A percentile compares a stretch with the other conserved stretches of the same genome.
Evolutionary conservation across 2,888 invertebrate genomes (phyloP).

Genomic region (Byasa hedistus): DNA sequence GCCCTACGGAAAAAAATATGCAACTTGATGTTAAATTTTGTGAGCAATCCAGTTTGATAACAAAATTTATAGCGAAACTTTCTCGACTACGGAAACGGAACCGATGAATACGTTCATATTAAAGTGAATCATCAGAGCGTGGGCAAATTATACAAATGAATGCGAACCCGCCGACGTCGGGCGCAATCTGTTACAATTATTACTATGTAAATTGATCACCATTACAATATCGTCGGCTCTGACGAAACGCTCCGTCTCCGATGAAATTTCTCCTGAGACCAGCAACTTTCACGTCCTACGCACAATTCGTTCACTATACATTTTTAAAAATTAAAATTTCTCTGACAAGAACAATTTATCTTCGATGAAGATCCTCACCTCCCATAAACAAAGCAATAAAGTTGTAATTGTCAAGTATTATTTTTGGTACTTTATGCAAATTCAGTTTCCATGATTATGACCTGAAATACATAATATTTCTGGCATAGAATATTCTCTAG

Average conservation of each 20-base stretch:
- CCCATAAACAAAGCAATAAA: too few species aligned
- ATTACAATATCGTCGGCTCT: constrained; percentile 45
- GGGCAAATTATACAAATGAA: constrained; percentile 61
- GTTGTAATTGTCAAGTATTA: too few species aligned
- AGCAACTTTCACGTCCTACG: not conserved
- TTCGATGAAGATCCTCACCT: too few species aligned
- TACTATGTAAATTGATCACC: constrained; percentile 68
- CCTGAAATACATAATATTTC: too few species aligned
- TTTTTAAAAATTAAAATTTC: too few species aligned
- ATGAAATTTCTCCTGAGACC: constrained; percentile 23
- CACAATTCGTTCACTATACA: not conserved
- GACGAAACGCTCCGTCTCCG: constrained; percentile 16
- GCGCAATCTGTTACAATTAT: constrained; percentile 71
- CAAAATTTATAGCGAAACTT: constrained; percentile 9
- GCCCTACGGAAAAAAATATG: too few species aligned
- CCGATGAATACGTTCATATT: constrained; percentile 36
- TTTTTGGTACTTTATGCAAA: too few species aligned
- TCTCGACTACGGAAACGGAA: not conserved
- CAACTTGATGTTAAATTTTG: not conserved
- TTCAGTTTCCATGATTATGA: too few species aligned
- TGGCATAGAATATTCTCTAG: too few species aligned
- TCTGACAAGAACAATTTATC: too few species aligned
- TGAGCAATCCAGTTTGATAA: not conserved
- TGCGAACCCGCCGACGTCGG: constrained; percentile 43
- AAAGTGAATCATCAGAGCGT: constrained; percentile 42